Conservation (phyloP, 1,140 invertebrate genomes). For the Drosophila ananassae region DNA sequence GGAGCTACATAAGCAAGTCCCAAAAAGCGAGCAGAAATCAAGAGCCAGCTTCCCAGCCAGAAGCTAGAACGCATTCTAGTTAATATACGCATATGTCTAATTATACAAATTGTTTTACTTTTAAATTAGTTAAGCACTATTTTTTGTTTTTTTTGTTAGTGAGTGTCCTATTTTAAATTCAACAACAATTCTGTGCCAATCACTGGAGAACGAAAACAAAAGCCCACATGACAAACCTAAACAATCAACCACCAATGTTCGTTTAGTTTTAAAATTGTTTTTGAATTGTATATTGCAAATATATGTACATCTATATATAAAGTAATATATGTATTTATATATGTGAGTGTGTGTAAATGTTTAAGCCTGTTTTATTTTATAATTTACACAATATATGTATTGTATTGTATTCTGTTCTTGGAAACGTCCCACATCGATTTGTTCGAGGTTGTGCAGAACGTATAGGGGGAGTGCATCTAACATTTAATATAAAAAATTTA, state of each 20-base stretch:
- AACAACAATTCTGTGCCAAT: slow-evolving; percentile 61
- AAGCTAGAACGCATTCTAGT: slow-evolving; percentile 57
- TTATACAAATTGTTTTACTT: slow-evolving; percentile 40
- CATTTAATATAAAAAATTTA: background rate
- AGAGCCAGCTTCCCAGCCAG: slow-evolving; percentile 12
- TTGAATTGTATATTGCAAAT: slow-evolving; percentile 53
- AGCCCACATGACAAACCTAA: slow-evolving; percentile 3
- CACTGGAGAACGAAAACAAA: slow-evolving; percentile 32
- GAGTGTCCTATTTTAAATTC: slow-evolving; percentile 15
- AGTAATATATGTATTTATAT: slow-evolving; percentile 5
- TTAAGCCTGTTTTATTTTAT: background rate
- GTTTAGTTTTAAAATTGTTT: slow-evolving; percentile 12
- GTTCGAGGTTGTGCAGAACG: slow-evolving; percentile 8
- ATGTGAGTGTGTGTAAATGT: slow-evolving; percentile 6
- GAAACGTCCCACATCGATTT: slow-evolving; percentile 17
- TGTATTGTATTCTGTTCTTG: background rate
- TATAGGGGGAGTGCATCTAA: background rate
- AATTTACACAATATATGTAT: background rate
- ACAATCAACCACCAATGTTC: slow-evolving; percentile 35
- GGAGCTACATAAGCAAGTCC: background rate
- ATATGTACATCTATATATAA: slow-evolving; percentile 21
- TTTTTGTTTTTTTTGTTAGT: slow-evolving; percentile 29
- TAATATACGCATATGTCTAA: slow-evolving; percentile 37
- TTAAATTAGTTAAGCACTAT: slow-evolving; percentile 16
- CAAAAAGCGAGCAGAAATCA: background rate